Conservation (phyloP, 2,113 vertebrate species). For the Budorcas taxicolor region DNA sequence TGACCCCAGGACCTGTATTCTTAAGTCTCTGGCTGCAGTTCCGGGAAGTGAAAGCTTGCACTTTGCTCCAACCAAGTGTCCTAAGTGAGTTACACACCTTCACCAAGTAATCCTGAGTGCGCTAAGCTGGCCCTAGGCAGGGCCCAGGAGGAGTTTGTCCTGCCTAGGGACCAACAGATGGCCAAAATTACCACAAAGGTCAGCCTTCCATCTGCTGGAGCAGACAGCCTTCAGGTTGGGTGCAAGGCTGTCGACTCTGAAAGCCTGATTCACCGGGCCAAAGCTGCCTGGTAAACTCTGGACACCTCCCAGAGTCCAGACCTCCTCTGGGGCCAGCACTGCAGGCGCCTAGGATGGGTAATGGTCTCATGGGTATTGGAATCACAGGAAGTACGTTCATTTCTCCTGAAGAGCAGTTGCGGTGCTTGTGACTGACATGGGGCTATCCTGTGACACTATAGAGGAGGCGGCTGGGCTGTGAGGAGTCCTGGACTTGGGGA, state of each 20-base stretch:
- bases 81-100: background rate
- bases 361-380: background rate
- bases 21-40: background rate
- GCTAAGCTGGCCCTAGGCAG: background rate
- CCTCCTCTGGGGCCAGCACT: background rate
- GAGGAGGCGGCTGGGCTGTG: background rate
- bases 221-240: slow-evolving; percentile 31
- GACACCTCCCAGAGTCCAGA: background rate
- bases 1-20: background rate
- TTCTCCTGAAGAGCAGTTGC: background rate
- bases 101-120: background rate
- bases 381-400: fast-evolving
- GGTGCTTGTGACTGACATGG: background rate
- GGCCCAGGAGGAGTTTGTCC: background rate
- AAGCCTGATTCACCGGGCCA: background rate
- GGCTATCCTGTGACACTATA: fast-evolving
- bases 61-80: background rate
- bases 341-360: background rate
- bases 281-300: slow-evolving; percentile 16
- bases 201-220: slow-evolving; percentile 37
- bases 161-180: slow-evolving; percentile 35
- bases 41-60: background rate
- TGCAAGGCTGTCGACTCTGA: background rate
- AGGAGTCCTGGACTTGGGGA: background rate
- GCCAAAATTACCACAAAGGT: background rate